Conservation (phyloP, 2,888 invertebrate genomes). For the Stomorhina lunata region DNA sequence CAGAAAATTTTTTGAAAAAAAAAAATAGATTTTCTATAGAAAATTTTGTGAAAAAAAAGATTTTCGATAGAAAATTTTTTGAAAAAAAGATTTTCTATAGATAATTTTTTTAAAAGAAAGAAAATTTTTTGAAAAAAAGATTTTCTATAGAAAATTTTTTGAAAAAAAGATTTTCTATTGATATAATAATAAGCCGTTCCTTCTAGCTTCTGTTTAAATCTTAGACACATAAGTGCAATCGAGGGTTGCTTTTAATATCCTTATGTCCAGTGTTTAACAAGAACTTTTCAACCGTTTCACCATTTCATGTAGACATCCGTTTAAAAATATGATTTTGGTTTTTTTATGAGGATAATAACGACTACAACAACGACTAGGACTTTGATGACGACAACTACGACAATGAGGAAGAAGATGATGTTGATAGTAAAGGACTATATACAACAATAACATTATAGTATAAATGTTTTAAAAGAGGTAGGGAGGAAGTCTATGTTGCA, state of each 20-base stretch:
- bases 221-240: conserved; percentile 29
- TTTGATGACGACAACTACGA: conserved; percentile 30
- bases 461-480: too few species aligned
- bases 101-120: too few species aligned
- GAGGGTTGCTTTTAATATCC: conserved; percentile 59
- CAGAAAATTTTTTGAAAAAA: too few species aligned
- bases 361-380: neutral
- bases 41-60: too few species aligned
- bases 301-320: conserved; percentile 59
- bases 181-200: conserved; percentile 12
- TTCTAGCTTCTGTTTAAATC: conserved; percentile 32
- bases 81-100: too few species aligned
- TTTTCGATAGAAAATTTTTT: too few species aligned
- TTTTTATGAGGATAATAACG: conserved; percentile 50
- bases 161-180: neutral
- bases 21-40: too few species aligned
- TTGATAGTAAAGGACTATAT: neutral
- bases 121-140: too few species aligned
- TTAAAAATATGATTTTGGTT: conserved; percentile 61
- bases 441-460: conserved; percentile 37
- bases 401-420: neutral
- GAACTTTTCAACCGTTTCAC: conserved; percentile 48
- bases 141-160: too few species aligned
- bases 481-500: conserved; percentile 52
- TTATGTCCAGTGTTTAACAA: conserved; percentile 52